Conservation (phyloP, 2,888 invertebrate species). For the Fragum sueziense region DNA sequence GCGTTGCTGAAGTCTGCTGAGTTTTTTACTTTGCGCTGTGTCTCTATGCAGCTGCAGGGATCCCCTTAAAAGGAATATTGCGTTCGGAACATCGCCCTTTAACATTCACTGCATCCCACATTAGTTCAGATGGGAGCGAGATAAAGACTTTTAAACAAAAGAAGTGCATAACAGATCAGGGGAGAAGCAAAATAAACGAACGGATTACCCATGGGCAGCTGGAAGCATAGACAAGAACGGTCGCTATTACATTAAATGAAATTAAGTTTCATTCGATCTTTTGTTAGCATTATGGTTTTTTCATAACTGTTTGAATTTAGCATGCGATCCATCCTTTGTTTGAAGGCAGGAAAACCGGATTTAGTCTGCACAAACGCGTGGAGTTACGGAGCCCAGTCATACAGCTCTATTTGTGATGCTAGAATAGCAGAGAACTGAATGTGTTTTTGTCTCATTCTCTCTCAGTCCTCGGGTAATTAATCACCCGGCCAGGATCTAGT, state of each 20-base stretch:
- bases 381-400: slow-evolving; percentile 1
- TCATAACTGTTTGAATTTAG: slow-evolving; percentile 59
- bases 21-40: slow-evolving; percentile 40
- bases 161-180: slow-evolving; percentile 58
- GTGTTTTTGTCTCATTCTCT: neutral
- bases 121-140: slow-evolving; percentile 59
- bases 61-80: slow-evolving; percentile 50
- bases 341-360: slow-evolving; percentile 20
- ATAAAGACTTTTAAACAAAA: slow-evolving; percentile 60
- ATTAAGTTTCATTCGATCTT: slow-evolving; percentile 57
- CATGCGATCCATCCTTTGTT: slow-evolving; percentile 59
- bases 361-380: slow-evolving; percentile 31
- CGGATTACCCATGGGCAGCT: slow-evolving; percentile 56
- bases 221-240: slow-evolving; percentile 44
- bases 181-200: slow-evolving; percentile 33
- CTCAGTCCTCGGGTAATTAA: slow-evolving; percentile 11
- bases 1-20: slow-evolving; percentile 4
- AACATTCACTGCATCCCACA: slow-evolving; percentile 47
- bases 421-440: slow-evolving; percentile 10
- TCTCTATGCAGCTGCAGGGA: slow-evolving; percentile 55
- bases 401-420: neutral
- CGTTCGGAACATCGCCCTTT: slow-evolving; percentile 41
- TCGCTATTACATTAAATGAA: slow-evolving; percentile 53
- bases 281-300: slow-evolving; percentile 52
- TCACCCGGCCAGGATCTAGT: slow-evolving; percentile 30